Conservation (phyloP, 2,797 vertebrate genomes). For the Microctenopoma stevenorrisi region DNA sequence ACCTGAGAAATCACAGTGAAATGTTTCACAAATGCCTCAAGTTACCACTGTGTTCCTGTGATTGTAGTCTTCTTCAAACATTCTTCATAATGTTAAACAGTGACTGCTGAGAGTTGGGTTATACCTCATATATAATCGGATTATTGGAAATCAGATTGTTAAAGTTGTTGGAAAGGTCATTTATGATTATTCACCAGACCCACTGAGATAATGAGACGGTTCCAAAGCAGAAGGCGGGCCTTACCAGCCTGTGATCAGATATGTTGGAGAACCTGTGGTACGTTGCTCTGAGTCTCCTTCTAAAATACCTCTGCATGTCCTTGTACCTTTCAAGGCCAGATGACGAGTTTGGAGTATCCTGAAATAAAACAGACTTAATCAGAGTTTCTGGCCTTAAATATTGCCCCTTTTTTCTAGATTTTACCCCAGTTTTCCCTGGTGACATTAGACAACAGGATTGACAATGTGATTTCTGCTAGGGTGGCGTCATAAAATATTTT, state of each 20-base stretch:
- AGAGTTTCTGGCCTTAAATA: too few relatives aligned
- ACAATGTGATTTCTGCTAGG: too few relatives aligned
- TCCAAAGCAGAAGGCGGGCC: neutral
- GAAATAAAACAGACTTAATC: neutral
- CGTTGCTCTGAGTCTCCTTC: slow-evolving; percentile 79
- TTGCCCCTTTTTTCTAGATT: too few relatives aligned
- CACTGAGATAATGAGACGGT: neutral
- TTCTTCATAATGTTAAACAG: neutral
- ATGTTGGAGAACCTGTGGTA: slow-evolving; percentile 71
- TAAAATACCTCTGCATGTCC: slow-evolving; percentile 83
- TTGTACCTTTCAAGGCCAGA: slow-evolving; percentile 75
- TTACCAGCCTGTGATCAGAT: slow-evolving; percentile 80
- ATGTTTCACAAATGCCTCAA: neutral
- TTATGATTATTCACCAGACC: neutral
- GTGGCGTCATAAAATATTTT: too few relatives aligned
- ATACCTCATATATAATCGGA: accelerated
- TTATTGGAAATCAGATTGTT: neutral
- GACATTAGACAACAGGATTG: too few relatives aligned
- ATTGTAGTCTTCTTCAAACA: neutral
- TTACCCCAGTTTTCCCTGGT: too few relatives aligned
- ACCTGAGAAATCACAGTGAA: slow-evolving; percentile 76
- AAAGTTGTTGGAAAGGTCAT: neutral
- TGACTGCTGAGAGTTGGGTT: neutral
- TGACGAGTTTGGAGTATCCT: slow-evolving; percentile 54
- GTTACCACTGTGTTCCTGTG: neutral